phyloP scores from a whole-genome alignment of 37 sponge, comb jelly and placozoan species.

The Cliona cf. orientalis region DNA sequence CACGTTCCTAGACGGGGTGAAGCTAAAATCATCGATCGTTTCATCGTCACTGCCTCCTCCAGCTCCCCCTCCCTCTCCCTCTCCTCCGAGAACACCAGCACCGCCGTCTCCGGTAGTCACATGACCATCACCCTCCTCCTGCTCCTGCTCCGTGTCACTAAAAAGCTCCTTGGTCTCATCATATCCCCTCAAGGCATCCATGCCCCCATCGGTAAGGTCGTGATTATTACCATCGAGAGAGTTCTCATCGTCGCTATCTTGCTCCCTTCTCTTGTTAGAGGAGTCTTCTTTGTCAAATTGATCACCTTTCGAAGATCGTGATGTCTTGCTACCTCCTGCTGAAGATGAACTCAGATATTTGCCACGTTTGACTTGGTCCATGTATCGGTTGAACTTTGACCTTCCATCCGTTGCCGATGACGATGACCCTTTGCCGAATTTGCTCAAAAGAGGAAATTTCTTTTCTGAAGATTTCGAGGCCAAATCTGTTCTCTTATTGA shows the following conservation, averaged over 20 bases:
- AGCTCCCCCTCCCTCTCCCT: background rate
- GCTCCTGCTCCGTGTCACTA: constrained; percentile 38
- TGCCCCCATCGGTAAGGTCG: constrained; percentile 15
- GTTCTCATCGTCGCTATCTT: no score
- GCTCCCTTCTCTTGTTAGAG: no score
- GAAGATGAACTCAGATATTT: background rate
- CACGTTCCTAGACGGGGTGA: constrained; percentile 6
- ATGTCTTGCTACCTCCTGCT: background rate
- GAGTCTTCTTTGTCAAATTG: no score
- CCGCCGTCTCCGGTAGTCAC: background rate
- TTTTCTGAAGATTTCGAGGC: no score
- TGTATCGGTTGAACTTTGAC: background rate
- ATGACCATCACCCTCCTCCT: constrained; percentile 7
- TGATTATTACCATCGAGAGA: background rate
- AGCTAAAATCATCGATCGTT: background rate
- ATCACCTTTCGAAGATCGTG: no score
- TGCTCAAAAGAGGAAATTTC: background rate
- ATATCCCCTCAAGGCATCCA: constrained; percentile 54
- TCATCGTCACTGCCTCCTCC: constrained; percentile 25
- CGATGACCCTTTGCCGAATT: background rate
- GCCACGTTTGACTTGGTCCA: no score
- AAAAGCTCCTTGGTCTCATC: constrained; percentile 59
- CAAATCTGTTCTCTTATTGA: background rate
- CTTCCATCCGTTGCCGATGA: background rate
- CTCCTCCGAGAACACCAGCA: background rate